A percentile compares a stretch with the other conserved stretches of the same genome.
These are phyloP conservation scores for Clarias macrocephalus DNA, from an alignment of 2,113 vertebrate genomes.

Conservation along the genomic window DNA sequence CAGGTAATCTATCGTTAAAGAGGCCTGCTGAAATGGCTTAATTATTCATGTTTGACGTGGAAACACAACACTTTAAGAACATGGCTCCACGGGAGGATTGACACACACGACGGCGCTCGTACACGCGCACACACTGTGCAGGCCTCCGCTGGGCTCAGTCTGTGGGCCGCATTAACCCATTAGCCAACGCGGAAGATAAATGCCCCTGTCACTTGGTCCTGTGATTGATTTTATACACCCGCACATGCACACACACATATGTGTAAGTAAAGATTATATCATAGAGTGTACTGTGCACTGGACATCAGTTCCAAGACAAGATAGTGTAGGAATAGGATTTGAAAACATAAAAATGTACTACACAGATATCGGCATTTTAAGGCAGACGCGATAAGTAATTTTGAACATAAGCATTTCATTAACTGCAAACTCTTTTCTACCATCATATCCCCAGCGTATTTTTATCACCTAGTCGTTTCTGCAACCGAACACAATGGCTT, in stretches of 20 bases:
- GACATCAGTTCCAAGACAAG: not conserved
- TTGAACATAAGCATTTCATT: not conserved
- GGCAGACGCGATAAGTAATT: not conserved
- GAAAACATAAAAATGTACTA: not conserved
- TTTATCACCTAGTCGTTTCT: not conserved
- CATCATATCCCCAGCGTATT: not conserved
- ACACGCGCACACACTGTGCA: slow-evolving; percentile 67
- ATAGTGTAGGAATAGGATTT: slow-evolving; percentile 28
- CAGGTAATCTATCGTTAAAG: slow-evolving; percentile 73
- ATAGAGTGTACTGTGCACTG: not conserved
- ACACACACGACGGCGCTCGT: slow-evolving; percentile 69
- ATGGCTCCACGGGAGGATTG: slow-evolving; percentile 70
- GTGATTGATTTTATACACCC: slow-evolving; percentile 43
- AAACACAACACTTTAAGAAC: slow-evolving; percentile 75
- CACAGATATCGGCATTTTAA: not conserved
- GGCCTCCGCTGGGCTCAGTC: slow-evolving; percentile 60
- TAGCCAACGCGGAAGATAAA: slow-evolving; percentile 74
- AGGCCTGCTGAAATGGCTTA: slow-evolving; percentile 73
- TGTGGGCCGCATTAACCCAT: slow-evolving; percentile 66
- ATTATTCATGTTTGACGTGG: slow-evolving; percentile 79
- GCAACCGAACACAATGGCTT: not conserved
- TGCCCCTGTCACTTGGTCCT: slow-evolving; percentile 66
- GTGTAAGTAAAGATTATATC: slow-evolving; percentile 23
- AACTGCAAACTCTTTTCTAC: not conserved
- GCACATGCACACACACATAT: not conserved